Evolutionary conservation across 2,113 vertebrate genomes (phyloP), one percentile per base, ranked within the genome.

Genomic region (Cyprinodon tularosa): DNA sequence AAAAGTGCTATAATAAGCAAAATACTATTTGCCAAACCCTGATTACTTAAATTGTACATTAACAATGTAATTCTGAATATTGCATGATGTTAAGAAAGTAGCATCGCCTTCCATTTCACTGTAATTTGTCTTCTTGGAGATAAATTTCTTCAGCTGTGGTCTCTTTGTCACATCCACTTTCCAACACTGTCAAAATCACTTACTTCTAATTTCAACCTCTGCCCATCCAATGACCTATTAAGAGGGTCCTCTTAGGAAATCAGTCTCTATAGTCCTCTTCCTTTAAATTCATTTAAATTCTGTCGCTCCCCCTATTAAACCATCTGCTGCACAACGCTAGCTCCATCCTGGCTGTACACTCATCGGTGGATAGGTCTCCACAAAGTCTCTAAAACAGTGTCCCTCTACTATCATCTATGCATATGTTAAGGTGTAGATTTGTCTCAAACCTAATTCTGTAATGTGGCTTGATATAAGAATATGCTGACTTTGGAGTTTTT

Each of bases 151-250:
- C 40, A 3, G 40, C 63, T 42, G 20, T 44, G 13, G 40, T n/a
- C 10, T 65, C 40, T 44, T n/a, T 65, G 63, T 65, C 63, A 65
- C 63, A 22, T 65, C 39, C 63, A 65, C 63, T 65, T 65, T 44
- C 40, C 20, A 1, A 44, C 9, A 12, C 40, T 65, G 63, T 65
- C 63, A 65, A 65, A 65, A 65, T 65, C 63, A 65, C 63, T 44
- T 65, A 44, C 39, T 65, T 42, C 9, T 42, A 65, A 65, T 65
- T 65, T 22, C 39, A 65, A n/a, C 63, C 15, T 44, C 63, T 17
- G 15, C 63, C 44, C 17, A 44, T 65, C 20, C 9, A 20, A 2
- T 22, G 40, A 65, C 39, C 40, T 42, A 44, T 65, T 44, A 40
- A 65, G 9, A n/a, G 39, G 63, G 6, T 44, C 63, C 40, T 65